Evolutionary conservation across 2,113 vertebrate species (phyloP), one percentile per base, ranked within the genome.

Genomic region (Eulemur rufifrons): DNA sequence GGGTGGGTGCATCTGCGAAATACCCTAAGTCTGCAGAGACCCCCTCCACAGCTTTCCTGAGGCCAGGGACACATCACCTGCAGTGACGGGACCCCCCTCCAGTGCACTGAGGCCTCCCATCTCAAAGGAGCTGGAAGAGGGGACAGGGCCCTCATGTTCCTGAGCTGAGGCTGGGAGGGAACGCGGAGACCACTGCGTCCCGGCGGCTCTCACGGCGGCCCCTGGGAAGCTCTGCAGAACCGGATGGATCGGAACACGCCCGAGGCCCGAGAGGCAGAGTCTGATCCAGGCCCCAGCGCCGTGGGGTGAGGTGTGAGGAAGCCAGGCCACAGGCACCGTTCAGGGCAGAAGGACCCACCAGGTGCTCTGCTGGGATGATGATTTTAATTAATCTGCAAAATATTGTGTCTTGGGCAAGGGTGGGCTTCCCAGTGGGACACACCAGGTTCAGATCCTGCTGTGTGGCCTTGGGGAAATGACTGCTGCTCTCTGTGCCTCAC

Each of bases 111-210:
- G 80, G 39, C 12, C 23, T 13, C 81, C 12, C 2, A 45, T 25
- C 4, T 2, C 20, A 27, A 32, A 29, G 6, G n/a, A 1, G 9
- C 23, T 13, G 27, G 34, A 10, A 17, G 42, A 37, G 12, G 12
- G 8, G 27, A 25, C 8, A 0, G 14, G 8, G 56, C 47, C 27
- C 29, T 27, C 54, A 9, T 1, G 12, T 42, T 8, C 64, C 45
- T 12, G 2, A 56, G 59, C 27, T 42, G 21, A 8, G 17, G 20
- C 84, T 73, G 20, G 39, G 20, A 12, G 25, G 73, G 18, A 73
- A 13, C 47, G 39, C 12, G 0, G 0, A 0, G 68, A 27, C 54
- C 29, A 4, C 23, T 0, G 20, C 3, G 9, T 63, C 89, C 17
- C 5, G 1, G 1, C 23, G 10, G 13, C 17, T 14, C 85, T 74